phyloP scores from a whole-genome alignment of 1,140 invertebrate species.

The Trissolcus basalis region DNA sequence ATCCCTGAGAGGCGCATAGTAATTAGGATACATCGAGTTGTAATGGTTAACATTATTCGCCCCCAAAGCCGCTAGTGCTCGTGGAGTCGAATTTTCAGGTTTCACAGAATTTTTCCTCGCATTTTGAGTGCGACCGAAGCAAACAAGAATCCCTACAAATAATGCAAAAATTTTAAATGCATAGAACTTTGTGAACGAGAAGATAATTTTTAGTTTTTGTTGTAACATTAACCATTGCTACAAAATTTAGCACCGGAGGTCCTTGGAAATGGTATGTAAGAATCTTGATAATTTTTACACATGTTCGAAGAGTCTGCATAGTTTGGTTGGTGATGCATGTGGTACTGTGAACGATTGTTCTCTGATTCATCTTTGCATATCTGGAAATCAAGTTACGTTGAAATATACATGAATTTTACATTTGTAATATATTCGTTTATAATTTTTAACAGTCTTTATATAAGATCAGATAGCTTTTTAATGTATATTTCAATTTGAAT shows the following conservation, averaged over 20 bases:
- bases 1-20: constrained; percentile 76
- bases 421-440: too few species aligned
- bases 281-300: constrained; percentile 79
- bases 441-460: too few species aligned
- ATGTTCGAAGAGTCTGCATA: constrained; percentile 70
- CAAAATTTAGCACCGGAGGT: constrained; percentile 96
- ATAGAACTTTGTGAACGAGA: too few species aligned
- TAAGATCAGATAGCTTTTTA: too few species aligned
- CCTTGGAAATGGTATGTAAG: constrained; percentile 94
- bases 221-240: constrained; percentile 79
- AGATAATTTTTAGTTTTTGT: too few species aligned
- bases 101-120: constrained; percentile 82
- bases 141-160: constrained; percentile 87
- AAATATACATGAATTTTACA: too few species aligned
- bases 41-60: constrained; percentile 73
- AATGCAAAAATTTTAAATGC: too few species aligned
- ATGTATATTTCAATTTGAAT: too few species aligned
- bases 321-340: constrained; percentile 72
- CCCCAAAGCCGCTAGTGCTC: constrained; percentile 86
- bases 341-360: constrained; percentile 66
- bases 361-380: constrained; percentile 75
- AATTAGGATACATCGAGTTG: constrained; percentile 74
- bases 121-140: constrained; percentile 88
- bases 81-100: constrained; percentile 83
- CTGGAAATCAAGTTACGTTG: constrained; percentile 51